These are phyloP conservation scores for Drosophila sechellia DNA, from an alignment of 1,140 invertebrate genomes.

Conservation along the genomic window DNA sequence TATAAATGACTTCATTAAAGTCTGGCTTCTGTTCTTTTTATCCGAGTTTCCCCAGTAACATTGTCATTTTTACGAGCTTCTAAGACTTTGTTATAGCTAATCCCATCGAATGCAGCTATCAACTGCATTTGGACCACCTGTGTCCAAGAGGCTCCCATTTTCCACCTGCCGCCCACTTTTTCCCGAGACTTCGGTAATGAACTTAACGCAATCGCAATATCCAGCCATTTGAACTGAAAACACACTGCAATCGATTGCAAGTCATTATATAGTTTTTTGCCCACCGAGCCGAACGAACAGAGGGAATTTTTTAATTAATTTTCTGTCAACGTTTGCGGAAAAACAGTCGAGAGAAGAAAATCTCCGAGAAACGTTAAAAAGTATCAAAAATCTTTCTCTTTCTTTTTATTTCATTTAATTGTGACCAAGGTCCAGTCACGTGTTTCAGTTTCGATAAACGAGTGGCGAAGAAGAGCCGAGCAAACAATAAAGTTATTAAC, in stretches of 20 bases:
- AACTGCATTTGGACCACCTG: slow-evolving; percentile 55
- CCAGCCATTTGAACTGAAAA: slow-evolving; percentile 22
- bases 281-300: slow-evolving; percentile 22
- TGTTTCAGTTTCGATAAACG: slow-evolving; percentile 28
- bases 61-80: slow-evolving; percentile 32
- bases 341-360: slow-evolving; percentile 26
- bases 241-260: slow-evolving; percentile 38
- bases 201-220: slow-evolving; percentile 68
- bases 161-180: slow-evolving; percentile 8
- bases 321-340: slow-evolving; percentile 77
- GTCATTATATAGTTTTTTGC: slow-evolving; percentile 49
- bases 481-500: slow-evolving; percentile 68
- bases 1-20: slow-evolving; percentile 25
- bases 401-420: slow-evolving; percentile 50
- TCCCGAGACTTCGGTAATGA: slow-evolving; percentile 53
- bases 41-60: slow-evolving; percentile 2
- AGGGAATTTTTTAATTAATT: slow-evolving; percentile 76
- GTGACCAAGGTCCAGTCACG: slow-evolving; percentile 49
- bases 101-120: slow-evolving; percentile 59
- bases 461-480: slow-evolving; percentile 6
- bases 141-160: slow-evolving; percentile 11
- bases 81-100: slow-evolving; percentile 29
- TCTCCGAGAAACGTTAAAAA: slow-evolving; percentile 13
- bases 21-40: slow-evolving; percentile 1
- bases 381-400: slow-evolving; percentile 25